A percentile compares a stretch with the other conserved stretches of the same genome.
Evolutionary conservation across 2,888 invertebrate genomes (phyloP).

Genomic region (Leptarthrus brevirostris): DNA sequence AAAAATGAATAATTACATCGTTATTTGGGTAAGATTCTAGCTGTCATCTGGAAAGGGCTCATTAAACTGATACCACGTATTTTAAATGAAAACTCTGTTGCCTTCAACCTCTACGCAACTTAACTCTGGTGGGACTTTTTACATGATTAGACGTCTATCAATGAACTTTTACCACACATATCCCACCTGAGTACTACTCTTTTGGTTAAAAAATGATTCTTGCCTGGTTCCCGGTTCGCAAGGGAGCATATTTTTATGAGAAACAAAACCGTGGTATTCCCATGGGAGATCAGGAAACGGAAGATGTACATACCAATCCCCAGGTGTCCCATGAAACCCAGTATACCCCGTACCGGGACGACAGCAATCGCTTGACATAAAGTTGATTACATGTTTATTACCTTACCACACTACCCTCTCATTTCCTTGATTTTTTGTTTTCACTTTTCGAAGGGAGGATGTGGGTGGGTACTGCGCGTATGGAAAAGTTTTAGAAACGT

Average conservation of each 20-base stretch:
- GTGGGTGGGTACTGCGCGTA: neutral
- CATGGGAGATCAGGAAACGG: neutral
- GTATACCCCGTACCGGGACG: neutral
- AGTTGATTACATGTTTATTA: constrained; percentile 41
- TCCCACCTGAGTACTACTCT: constrained; percentile 13
- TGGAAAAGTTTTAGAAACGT: neutral
- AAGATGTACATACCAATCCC: neutral
- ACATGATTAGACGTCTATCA: constrained; percentile 38
- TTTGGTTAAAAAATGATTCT: constrained; percentile 15
- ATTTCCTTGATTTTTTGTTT: constrained; percentile 27
- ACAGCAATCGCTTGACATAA: constrained; percentile 28
- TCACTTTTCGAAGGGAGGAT: neutral
- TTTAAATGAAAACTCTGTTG: no score
- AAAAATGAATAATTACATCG: no score
- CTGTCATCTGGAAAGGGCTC: no score
- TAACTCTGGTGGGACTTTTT: neutral
- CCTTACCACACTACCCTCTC: constrained; percentile 2
- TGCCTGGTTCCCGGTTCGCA: no score
- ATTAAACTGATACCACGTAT: no score
- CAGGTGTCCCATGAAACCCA: constrained; percentile 18
- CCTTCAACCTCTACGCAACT: no score
- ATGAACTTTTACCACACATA: constrained; percentile 15
- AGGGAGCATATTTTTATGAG: constrained; percentile 15
- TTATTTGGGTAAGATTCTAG: no score
- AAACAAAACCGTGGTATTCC: neutral